Conservation (phyloP, 1,140 invertebrate genomes). For the Sitodiplosis mosellana region DNA sequence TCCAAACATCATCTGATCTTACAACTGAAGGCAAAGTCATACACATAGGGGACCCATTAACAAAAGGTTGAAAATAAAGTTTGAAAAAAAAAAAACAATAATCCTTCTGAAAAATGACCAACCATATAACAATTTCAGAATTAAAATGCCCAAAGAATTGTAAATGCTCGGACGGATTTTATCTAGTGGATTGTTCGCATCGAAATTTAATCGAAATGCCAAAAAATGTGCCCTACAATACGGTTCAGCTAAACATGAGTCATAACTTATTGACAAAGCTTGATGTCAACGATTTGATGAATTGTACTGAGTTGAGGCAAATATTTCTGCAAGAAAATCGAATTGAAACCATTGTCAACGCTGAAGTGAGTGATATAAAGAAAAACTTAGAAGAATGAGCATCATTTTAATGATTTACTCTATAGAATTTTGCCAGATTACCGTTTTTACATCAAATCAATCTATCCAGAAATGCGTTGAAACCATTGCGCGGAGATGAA, state of each 20-base stretch:
- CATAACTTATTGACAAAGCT: conserved; percentile 18
- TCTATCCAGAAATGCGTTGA: conserved; percentile 31
- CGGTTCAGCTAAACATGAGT: conserved; percentile 18
- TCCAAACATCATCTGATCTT: too few relatives aligned
- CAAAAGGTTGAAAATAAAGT: too few relatives aligned
- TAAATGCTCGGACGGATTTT: conserved; percentile 15
- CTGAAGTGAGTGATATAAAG: too few relatives aligned
- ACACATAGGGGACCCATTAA: too few relatives aligned
- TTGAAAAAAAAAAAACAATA: too few relatives aligned
- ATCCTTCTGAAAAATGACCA: too few relatives aligned
- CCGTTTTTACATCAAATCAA: conserved; percentile 17
- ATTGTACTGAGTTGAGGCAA: not conserved
- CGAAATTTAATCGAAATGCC: conserved; percentile 17
- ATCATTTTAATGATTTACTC: too few relatives aligned
- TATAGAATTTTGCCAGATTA: conserved; percentile 12
- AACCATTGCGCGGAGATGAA: conserved; percentile 27
- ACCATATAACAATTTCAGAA: too few relatives aligned
- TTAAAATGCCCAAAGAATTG: conserved; percentile 18
- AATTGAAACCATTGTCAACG: not conserved
- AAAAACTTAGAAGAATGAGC: too few relatives aligned
- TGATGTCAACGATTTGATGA: not conserved
- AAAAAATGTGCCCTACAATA: conserved; percentile 16
- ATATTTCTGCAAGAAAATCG: not conserved
- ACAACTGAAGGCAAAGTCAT: too few relatives aligned
- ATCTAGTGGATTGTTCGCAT: conserved; percentile 16